Base-by-base conservation (phyloP, 2,113 vertebrate genomes). In the Herpetotheres cachinnans region DNA sequence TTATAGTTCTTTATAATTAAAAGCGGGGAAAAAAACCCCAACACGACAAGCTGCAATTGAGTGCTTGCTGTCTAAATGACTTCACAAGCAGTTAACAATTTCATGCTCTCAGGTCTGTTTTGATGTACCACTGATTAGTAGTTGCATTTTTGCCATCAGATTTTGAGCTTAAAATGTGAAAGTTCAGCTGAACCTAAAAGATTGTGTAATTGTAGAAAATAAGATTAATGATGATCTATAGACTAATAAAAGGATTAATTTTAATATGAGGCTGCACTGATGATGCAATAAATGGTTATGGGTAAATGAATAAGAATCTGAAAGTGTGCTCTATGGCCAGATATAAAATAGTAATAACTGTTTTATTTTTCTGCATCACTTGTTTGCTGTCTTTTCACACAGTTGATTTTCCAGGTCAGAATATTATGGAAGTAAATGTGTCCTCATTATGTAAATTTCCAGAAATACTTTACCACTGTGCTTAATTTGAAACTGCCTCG, bases 351-450 rank as follows among this genome's bases (percentile, higher is more conserved):
- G 6, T 82, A 69, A 78, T 63, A 86, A 78, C 24, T 42, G 11
- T 5, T 86, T 80, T 62, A 46, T 58, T 90, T 95, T 86, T 86
- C 49, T 90, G 18, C 32, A 42, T 93, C 92, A 66, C 47, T 88
- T 77, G 6, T 73, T 49, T 58, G 30, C 27, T 61, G 30, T 27
- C 13, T 82, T 90, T 88, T 82, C 62, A 88, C 18, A 27, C 34
- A 62, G 36, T 40, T 91, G 24, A 84, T 88, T 54, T 86, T 79
- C 55, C 47, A 80, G 40, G 21, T 61, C 56, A 74, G 71, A 85
- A 69, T 67, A 88, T 22, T 72, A 30, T 61, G 66, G 22, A 74
- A 70, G 34, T 44, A 84, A 78, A n/a, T 56, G 8, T 59, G 40
- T 90, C 50, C 69, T 95, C 21, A 14, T 52, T 16, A 65, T 65